Percentiles rank a stretch among this genome's conserved stretches.
Conservation (phyloP, 2,888 invertebrate species). For the Dryadula phaetusa region DNA sequence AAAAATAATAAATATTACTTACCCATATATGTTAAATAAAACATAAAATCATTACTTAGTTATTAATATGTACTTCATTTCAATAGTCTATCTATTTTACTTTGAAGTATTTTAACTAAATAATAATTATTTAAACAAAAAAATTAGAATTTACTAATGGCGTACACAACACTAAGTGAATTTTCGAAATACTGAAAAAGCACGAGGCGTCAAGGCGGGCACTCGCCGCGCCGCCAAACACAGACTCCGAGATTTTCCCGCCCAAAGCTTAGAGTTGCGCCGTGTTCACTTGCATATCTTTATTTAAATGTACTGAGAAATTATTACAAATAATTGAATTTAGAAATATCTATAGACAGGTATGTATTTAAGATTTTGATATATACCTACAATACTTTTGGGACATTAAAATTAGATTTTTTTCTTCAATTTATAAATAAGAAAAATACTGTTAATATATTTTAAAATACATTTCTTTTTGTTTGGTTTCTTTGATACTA, state of each 20-base stretch:
- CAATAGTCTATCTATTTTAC: too few species aligned
- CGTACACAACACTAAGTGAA: background rate
- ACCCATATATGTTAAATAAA: background rate
- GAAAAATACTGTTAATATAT: too few species aligned
- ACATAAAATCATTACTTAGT: background rate
- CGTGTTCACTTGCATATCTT: background rate
- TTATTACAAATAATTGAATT: background rate
- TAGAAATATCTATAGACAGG: too few species aligned
- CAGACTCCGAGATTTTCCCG: constrained; percentile 35
- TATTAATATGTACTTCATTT: too few species aligned
- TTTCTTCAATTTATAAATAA: too few species aligned
- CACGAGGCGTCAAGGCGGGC: constrained; percentile 29
- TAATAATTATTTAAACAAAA: background rate
- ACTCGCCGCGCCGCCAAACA: constrained; percentile 25
- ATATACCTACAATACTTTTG: too few species aligned
- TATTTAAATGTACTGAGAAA: background rate
- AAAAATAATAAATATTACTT: background rate
- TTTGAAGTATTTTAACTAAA: too few species aligned
- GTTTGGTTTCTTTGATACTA: too few species aligned
- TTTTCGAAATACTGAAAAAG: background rate
- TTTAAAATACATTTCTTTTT: too few species aligned
- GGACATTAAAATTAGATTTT: too few species aligned
- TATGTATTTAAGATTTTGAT: too few species aligned
- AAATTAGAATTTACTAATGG: background rate
- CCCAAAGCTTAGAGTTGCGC: constrained; percentile 18